phyloP scores from a whole-genome alignment of 2,113 vertebrate species.

The Paramormyrops kingsleyae region DNA sequence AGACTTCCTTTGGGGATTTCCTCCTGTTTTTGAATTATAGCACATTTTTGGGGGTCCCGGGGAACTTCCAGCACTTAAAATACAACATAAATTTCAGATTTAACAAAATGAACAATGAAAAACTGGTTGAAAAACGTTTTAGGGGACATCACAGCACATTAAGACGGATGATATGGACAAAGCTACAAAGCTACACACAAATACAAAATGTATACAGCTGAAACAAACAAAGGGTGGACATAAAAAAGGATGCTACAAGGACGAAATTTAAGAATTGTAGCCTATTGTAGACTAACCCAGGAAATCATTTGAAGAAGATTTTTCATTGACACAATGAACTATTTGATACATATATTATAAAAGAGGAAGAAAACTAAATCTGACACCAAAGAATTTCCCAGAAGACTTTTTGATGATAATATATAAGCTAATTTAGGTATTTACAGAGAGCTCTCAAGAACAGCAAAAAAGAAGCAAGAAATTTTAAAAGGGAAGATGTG shows the following conservation, averaged over 20 bases:
- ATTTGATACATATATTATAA: background rate
- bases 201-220: background rate
- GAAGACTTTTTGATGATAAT: background rate
- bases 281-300: background rate
- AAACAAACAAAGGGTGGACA: background rate
- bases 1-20: background rate
- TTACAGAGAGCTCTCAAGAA: background rate
- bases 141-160: background rate
- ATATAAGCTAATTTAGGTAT: background rate
- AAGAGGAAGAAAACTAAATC: background rate
- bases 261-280: background rate
- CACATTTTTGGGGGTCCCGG: background rate
- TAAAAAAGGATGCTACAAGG: background rate
- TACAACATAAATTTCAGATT: slow-evolving; percentile 10
- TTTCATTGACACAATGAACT: background rate
- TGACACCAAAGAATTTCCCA: background rate
- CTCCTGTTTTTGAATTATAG: slow-evolving; percentile 28
- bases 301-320: background rate
- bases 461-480: background rate
- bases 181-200: background rate
- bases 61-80: slow-evolving; percentile 20
- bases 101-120: background rate
- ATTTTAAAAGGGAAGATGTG: background rate
- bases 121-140: background rate
- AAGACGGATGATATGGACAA: background rate